Percentiles rank a stretch among this genome's conserved stretches.
These are phyloP conservation scores for Cheilosia scutellata DNA, from an alignment of 2,888 invertebrate genomes.

Conservation along the genomic window DNA sequence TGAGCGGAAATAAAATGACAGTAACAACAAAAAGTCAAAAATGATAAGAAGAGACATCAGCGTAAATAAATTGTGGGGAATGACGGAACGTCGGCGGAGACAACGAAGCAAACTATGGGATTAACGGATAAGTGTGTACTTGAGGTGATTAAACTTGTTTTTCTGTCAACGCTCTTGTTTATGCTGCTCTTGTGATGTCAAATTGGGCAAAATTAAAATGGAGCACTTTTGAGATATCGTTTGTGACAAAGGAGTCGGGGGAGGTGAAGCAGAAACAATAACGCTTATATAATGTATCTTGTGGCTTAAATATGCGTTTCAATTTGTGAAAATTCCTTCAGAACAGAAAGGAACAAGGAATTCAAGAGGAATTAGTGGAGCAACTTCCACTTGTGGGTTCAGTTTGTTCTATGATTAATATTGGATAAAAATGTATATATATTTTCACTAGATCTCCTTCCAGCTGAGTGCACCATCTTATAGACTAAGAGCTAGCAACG, in stretches of 20 bases:
- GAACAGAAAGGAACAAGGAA: background rate
- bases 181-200: constrained; percentile 34
- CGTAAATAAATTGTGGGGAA: constrained; percentile 37
- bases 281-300: background rate
- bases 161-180: constrained; percentile 22
- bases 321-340: background rate
- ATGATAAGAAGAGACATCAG: constrained; percentile 2
- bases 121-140: constrained; percentile 49
- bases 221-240: constrained; percentile 15
- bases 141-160: constrained; percentile 57
- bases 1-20: constrained; percentile 38
- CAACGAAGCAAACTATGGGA: constrained; percentile 41
- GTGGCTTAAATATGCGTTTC: background rate
- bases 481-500: too few relatives aligned
- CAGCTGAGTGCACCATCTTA: too few relatives aligned
- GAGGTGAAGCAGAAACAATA: background rate
- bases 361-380: background rate
- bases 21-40: constrained; percentile 30
- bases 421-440: too few relatives aligned
- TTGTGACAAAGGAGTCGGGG: background rate
- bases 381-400: too few relatives aligned
- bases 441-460: too few relatives aligned
- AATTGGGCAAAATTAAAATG: constrained; percentile 44
- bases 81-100: constrained; percentile 5
- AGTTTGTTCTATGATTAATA: too few relatives aligned